A percentile compares a stretch with the other conserved stretches of the same genome.
Conservation (phyloP, 2,797 vertebrate genomes). For the Hippopotamyrus pictus region DNA sequence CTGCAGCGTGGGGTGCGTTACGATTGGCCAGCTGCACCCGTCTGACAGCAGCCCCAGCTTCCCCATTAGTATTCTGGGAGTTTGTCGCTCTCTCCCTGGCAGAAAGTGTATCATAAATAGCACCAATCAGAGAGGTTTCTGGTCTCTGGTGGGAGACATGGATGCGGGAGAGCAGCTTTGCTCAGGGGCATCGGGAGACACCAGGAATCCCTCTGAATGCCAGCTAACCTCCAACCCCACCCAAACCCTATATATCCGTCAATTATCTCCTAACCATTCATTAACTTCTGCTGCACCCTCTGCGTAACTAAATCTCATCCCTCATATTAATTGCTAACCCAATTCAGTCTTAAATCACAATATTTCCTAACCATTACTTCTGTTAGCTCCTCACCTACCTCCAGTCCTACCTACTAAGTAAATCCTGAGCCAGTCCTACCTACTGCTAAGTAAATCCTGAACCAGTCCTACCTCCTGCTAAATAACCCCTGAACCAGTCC, state of each 20-base stretch:
- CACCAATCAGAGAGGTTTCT: constrained; percentile 16
- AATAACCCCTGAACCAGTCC: neutral
- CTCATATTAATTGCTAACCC: neutral
- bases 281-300: neutral
- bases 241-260: neutral
- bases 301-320: neutral
- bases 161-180: neutral
- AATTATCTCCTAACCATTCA: neutral
- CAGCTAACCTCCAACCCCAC: neutral
- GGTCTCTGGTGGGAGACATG: neutral
- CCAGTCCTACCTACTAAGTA: neutral
- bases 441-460: neutral
- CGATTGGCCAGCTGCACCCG: constrained; percentile 34
- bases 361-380: neutral
- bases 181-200: neutral
- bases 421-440: neutral
- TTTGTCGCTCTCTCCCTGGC: constrained; percentile 26
- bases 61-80: constrained; percentile 42
- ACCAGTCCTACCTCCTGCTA: neutral
- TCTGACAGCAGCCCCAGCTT: constrained; percentile 29
- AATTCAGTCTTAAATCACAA: neutral
- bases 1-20: constrained; percentile 33
- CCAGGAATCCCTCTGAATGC: neutral
- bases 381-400: neutral
- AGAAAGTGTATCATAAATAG: constrained; percentile 45